Percentiles rank a stretch among this genome's conserved stretches.
These are phyloP conservation scores for Odontomachus brunneus DNA, from an alignment of 1,140 invertebrate genomes.

Conservation along the genomic window DNA sequence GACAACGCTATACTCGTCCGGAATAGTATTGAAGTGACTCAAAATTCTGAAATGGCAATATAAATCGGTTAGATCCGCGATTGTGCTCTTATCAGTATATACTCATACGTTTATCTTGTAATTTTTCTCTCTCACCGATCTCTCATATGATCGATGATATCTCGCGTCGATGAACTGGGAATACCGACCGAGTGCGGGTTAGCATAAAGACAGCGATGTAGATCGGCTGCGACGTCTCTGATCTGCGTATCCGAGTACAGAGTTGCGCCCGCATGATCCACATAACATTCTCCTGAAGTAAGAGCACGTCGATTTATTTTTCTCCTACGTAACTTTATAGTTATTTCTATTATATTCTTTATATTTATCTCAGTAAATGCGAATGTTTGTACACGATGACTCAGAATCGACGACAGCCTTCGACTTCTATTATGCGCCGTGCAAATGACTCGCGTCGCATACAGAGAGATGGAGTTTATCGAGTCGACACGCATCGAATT, in stretches of 20 bases:
- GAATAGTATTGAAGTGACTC: constrained; percentile 92
- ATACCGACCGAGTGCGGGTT: constrained; percentile 94
- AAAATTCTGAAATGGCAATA: constrained; percentile 88
- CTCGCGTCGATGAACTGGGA: constrained; percentile 91
- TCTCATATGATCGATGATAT: constrained; percentile 93
- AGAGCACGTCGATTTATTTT: not conserved
- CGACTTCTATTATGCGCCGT: no score
- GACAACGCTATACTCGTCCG: constrained; percentile 93
- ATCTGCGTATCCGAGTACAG: constrained; percentile 93
- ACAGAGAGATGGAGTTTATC: not conserved
- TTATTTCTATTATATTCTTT: not conserved
- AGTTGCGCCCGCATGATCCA: constrained; percentile 96
- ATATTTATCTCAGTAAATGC: not conserved
- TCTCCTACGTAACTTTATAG: not conserved
- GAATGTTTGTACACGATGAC: not conserved
- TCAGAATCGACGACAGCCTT: not conserved
- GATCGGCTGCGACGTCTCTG: constrained; percentile 87
- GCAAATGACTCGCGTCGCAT: no score
- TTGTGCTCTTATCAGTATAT: not conserved
- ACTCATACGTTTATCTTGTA: no score
- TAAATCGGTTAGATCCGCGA: not conserved
- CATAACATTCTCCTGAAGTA: constrained; percentile 90
- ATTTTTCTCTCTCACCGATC: constrained; percentile 87
- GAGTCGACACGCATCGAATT: not conserved
- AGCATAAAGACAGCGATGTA: constrained; percentile 91